Base-by-base conservation (phyloP, 2,888 invertebrate species). In the Altica lythri region DNA sequence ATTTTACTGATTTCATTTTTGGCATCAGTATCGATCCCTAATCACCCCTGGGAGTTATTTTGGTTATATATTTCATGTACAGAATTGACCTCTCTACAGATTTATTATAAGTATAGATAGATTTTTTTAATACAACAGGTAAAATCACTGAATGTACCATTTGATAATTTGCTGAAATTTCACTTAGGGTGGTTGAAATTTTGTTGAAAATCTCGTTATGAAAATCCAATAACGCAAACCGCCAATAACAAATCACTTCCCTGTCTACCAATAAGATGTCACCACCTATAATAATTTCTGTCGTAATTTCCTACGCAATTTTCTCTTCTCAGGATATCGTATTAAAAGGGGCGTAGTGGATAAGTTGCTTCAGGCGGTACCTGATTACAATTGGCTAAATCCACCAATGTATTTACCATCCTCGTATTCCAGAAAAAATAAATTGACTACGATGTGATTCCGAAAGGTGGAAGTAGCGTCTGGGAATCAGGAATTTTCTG, bases 231-330 rank as follows among this genome's bases (percentile, higher is more conserved):
- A 14, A 42, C 13, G 13, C 32, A 52, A 55, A 56, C 61, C 65
- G 57, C 70, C 70, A 69, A 71, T 69, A 61, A 64, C 63, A 55
- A 57, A 58, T 57, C 56, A 47, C 44, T 52, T 53, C 44, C 12
- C 43, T n/a, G 37, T 46, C 65, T 49, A 61, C 68, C 68, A 68
- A 68, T 68, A 60, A 58, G 55, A 59, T 59, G 50, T 44, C 55
- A 43, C 60, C 62, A 57, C 59, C 67, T 56, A 60, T 67, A n/a
- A n/a, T n/a, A 66, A 70, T 68, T 67, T 66, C 61, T 65, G 64
- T 63, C 66, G 67, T 68, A 71, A 71, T 71, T 71, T 71, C 71
- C 71, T 68, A 59, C 63, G 62, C 65, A 68, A 69, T 68, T 68
- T 68, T 57, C 61, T 60, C 61, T 64, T 65, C 64, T 59, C 59